Evolutionary conservation across 2,888 invertebrate species (phyloP), one percentile per base, ranked within the genome.

Genomic region (Cephonodes hylas): DNA sequence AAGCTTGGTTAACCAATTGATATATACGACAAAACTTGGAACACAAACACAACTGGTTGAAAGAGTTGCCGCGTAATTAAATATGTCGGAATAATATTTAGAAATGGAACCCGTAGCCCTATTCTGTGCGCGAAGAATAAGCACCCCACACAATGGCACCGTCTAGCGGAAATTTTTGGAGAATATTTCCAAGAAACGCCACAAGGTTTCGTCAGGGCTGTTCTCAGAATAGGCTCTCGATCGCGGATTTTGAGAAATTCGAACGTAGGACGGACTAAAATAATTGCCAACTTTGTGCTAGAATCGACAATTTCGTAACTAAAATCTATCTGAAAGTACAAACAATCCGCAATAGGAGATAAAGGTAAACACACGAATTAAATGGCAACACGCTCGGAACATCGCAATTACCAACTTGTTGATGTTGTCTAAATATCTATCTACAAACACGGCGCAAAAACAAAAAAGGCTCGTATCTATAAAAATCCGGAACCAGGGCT

Each of bases 401-500:
- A n/a, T 5, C 5, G 15, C 27, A 53, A 53, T 53, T 31, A 53
- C 31, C 31, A 31, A 53, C 53, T 53, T 53, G 53, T 53, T 31
- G 53, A 53, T 53, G 7, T 20, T 31, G 34, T n/a, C n/a, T 45
- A 46, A 45, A 59, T 31, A 45, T 46, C 45, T 5, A 25, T 18
- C 1, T 5, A 10, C 22, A 25, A 15, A 23, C 42, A 42, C 7
- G 15, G 42, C 23, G 23, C 10, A 22, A 53, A 22, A 61, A 59
- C 42, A 59, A n/a, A n/a, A n/a, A n/a, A 42, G 44, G 45, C 57
- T 58, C 57, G 20, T 3, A 34, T 48, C 58, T 61, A 48, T 45
- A 74, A 70, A 71, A 73, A 68, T 69, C 59, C 70, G 59, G 66
- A 72, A 72, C 67, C 79, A 71, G 65, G 69, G 72, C 74, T 70